phyloP scores from a whole-genome alignment of 2,888 invertebrate species.

The Rhamphomyia laevipes region DNA sequence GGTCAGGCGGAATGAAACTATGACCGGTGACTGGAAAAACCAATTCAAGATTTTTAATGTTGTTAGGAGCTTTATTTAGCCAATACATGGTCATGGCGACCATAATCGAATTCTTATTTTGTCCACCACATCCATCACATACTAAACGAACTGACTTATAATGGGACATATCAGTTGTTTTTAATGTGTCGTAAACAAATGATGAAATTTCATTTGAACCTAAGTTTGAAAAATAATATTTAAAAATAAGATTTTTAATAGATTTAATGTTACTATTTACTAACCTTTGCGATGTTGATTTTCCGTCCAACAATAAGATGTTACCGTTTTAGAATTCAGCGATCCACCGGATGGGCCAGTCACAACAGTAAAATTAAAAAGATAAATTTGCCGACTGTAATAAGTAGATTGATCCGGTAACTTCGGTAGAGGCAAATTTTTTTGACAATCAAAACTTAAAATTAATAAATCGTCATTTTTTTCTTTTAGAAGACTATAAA shows the following conservation, averaged over 20 bases:
- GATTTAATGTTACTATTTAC: no score
- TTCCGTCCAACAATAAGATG: constrained; percentile 23
- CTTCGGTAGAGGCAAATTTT: constrained; percentile 22
- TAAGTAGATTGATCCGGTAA: constrained; percentile 23
- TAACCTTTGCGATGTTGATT: constrained; percentile 21
- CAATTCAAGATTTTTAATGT: constrained; percentile 17
- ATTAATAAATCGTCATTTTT: no score
- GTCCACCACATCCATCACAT: no score
- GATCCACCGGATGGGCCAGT: constrained; percentile 14
- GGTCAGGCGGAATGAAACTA: constrained; percentile 22
- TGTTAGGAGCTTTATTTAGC: no score
- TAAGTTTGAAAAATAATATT: no score
- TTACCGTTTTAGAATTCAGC: constrained; percentile 17
- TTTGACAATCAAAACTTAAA: constrained; percentile 24
- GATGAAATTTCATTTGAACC: constrained; percentile 24
- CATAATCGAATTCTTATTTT: no score
- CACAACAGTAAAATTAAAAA: constrained; percentile 21
- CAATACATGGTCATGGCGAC: no score
- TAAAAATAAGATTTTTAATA: no score
- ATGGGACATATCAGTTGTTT: no score
- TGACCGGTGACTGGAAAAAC: constrained; percentile 21
- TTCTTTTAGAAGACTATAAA: no score
- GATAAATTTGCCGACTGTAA: constrained; percentile 21
- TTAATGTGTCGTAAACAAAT: constrained; percentile 18
- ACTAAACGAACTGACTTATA: no score